Conservation (phyloP, 2,113 vertebrate genomes). For the Xiphophorus hellerii region DNA sequence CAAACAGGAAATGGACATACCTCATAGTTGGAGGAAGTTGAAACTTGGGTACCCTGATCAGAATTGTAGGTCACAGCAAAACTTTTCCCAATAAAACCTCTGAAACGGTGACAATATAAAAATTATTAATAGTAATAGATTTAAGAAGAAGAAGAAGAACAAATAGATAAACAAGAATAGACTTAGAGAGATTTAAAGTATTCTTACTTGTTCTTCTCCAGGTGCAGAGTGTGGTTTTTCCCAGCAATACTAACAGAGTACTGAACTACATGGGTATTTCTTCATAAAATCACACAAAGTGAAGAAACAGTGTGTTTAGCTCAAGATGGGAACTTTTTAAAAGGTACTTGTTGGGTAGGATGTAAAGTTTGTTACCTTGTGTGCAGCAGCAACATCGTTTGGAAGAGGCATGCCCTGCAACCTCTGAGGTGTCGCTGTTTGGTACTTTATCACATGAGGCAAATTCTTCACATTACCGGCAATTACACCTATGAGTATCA, state of each 20-base stretch:
- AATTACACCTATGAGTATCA: slow-evolving; percentile 50
- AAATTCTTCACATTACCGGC: slow-evolving; percentile 53
- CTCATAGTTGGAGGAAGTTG: slow-evolving; percentile 62
- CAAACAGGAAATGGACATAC: slow-evolving; percentile 66
- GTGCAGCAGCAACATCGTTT: slow-evolving; percentile 34
- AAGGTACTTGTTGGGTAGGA: not conserved
- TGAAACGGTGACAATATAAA: slow-evolving; percentile 55
- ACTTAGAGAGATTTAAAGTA: not conserved
- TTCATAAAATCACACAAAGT: slow-evolving; percentile 21
- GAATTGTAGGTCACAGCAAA: slow-evolving; percentile 85
- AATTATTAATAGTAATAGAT: not conserved
- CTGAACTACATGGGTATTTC: slow-evolving; percentile 70
- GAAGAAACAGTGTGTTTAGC: not conserved
- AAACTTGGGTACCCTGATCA: slow-evolving; percentile 78
- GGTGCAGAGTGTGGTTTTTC: slow-evolving; percentile 72
- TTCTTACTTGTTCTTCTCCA: slow-evolving; percentile 82
- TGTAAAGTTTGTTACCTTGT: slow-evolving; percentile 49
- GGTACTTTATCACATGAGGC: slow-evolving; percentile 80
- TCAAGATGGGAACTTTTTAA: not conserved
- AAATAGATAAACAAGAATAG: not conserved
- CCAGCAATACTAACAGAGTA: slow-evolving; percentile 74
- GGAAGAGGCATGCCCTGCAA: slow-evolving; percentile 66
- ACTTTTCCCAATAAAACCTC: slow-evolving; percentile 82
- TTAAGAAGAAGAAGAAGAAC: not conserved
- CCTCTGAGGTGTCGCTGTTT: slow-evolving; percentile 77